Base-by-base conservation (phyloP, 2,797 vertebrate genomes). In the Setipinna tenuifilis region DNA sequence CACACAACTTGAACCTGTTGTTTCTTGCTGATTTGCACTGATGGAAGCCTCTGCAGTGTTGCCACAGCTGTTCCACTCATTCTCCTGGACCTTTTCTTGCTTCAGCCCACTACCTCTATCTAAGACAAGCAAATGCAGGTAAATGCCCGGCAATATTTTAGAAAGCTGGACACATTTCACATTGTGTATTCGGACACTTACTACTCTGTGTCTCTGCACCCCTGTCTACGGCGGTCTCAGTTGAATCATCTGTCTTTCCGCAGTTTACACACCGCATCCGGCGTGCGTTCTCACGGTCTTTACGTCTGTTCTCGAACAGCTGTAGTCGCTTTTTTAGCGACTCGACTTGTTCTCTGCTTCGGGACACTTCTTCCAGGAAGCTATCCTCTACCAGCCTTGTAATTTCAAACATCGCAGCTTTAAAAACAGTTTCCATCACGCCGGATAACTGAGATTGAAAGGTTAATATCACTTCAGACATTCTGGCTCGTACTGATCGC, bases 371-470 rank as follows among this genome's bases (percentile, higher is more conserved):
- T 0, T 95, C 95, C 86, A 96, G 9, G 82, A 96, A 96, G 54
- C 94, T 96, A 28, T 95, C 96, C 87, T 96, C 95, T 84, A 96
- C 95, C 87, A 96, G 90, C 71, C 95, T 91, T 46, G 94, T 96
- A 87, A 96, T 96, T 84, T 96, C 96, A 83, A 94, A 96, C 91
- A 96, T 96, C 35, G 96, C 96, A 59, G 96, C 95, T 84, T 96
- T 96, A 85, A 96, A 96, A 0, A 96, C 95, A 0, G 95, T 96
- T 61, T 96, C 95, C 96, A 96, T 96, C 0, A 96, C 95, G 6
- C 95, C 94, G 9, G 96, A 96, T 11, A 96, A 94, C 81, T 96
- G 96, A 12, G 95, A 93, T 92, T 96, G 95, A 88, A 96, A 96
- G 3, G 95, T 93, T 0, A 92, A 87, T 50, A 94, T 91, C 5